phyloP scores from a whole-genome alignment of 2,113 vertebrate species.

The Puntigrus tetrazona region DNA sequence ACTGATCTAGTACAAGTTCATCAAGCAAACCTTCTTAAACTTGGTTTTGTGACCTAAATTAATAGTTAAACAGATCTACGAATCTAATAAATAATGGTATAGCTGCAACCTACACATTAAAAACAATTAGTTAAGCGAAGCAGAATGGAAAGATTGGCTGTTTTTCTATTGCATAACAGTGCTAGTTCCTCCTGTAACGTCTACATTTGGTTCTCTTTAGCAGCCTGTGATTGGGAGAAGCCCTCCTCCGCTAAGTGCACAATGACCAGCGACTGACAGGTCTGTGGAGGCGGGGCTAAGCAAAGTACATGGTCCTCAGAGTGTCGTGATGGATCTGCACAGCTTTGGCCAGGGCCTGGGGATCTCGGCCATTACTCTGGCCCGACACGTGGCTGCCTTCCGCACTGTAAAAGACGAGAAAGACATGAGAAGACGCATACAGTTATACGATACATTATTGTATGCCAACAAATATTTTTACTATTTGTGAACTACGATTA shows the following conservation, averaged over 20 bases:
- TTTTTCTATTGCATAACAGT: conserved; percentile 92
- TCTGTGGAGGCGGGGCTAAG: conserved; percentile 55
- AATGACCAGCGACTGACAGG: conserved; percentile 70
- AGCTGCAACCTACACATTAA: conserved; percentile 37
- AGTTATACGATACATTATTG: too few relatives aligned
- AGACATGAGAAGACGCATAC: background rate
- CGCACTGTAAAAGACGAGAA: conserved; percentile 62
- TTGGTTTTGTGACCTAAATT: conserved; percentile 63
- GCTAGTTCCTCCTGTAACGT: conserved; percentile 76
- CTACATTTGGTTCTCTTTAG: conserved; percentile 47
- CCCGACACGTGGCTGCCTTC: conserved; percentile 79
- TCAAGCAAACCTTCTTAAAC: conserved; percentile 7
- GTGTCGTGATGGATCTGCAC: conserved; percentile 80
- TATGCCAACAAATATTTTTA: too few relatives aligned
- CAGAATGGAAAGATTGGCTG: conserved; percentile 82
- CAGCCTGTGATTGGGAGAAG: conserved; percentile 42
- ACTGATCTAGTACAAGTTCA: background rate
- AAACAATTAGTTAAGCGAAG: conserved; percentile 37
- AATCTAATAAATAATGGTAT: conserved; percentile 44
- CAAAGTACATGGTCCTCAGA: conserved; percentile 79
- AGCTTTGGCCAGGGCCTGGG: conserved; percentile 74
- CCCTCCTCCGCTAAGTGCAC: conserved; percentile 63
- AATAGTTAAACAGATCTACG: conserved; percentile 30
- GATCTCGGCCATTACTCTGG: conserved; percentile 78
- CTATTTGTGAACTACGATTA: too few relatives aligned